Evolutionary conservation across 2,888 invertebrate species (phyloP), one percentile per base, ranked within the genome.

Genomic region (Unio delphinus): DNA sequence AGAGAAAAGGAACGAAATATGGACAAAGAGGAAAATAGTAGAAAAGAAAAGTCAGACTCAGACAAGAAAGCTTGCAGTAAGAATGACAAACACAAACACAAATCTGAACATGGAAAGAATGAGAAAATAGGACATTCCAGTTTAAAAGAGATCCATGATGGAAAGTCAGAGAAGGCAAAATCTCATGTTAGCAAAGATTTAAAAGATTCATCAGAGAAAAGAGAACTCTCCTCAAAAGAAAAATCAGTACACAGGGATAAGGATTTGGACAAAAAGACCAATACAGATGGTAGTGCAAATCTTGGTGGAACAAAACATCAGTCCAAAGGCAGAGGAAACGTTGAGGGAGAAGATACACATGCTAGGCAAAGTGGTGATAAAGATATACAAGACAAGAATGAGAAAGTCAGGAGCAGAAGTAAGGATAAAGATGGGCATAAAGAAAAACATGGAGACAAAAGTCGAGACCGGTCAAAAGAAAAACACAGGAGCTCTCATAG

Each of bases 401-500:
- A 67, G 28, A 60, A 30, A 45, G 56, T 60, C 28, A 59, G 67
- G 15, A 55, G 62, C 28, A 62, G 61, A 28, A 34, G 23, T 5
- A 59, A 11, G 8, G 34, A 45, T 4, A 45, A 45, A 45, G 45
- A 45, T 45, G 45, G 45, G 45, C 45, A 45, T 2, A 68, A 54
- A 45, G 59, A 11, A 68, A 34, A 26, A 23, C 45, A 30, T 20
- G 55, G 8, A 45, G 45, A 45, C 11, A 45, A 15, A 45, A 45
- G 45, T 15, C 45, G 15, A 45, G 45, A 17, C 26, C 45, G 3
- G n/a, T 45, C 58, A 6, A 45, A 34, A 7, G 66, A 66, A 7
- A 70, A 66, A 57, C 45, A 66, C 56, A 62, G 62, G 20, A 26
- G 18, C 45, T 61, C 6, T 30, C 56, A 56, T 67, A 61, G 56